Percentiles rank a stretch among this genome's conserved stretches.
Evolutionary conservation across 2,797 vertebrate genomes (phyloP).

Genomic region (Dendrocincla tyrannina): DNA sequence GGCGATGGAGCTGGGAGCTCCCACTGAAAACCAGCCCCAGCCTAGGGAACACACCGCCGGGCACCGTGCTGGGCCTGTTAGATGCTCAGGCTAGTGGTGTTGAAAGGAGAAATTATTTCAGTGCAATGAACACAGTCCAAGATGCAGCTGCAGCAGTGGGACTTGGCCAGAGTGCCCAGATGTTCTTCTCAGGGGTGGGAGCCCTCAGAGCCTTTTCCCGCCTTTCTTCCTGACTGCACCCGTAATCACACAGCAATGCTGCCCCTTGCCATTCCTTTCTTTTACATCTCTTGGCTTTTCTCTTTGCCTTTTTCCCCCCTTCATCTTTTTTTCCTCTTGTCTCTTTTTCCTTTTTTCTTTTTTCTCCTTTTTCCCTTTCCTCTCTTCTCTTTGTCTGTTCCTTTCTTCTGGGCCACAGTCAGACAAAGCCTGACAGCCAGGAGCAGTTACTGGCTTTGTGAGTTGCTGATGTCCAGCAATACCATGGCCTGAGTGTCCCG

Average conservation of each 20-base stretch:
- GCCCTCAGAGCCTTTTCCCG: not conserved
- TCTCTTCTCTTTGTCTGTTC: not conserved
- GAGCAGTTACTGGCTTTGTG: not conserved
- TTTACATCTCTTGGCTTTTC: not conserved
- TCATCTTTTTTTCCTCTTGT: fast-evolving
- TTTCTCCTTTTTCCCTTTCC: not conserved
- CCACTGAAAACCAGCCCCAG: not conserved
- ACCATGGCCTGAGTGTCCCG: not conserved
- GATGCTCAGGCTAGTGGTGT: not conserved
- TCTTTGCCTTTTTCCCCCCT: not conserved
- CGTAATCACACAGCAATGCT: not conserved
- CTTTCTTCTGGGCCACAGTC: not conserved
- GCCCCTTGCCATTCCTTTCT: not conserved
- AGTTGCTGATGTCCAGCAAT: not conserved
- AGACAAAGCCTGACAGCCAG: not conserved
- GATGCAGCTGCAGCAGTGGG: not conserved
- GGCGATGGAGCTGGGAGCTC: fast-evolving
- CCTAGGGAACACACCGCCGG: not conserved
- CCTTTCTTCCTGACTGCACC: too few relatives aligned
- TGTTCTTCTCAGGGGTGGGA: not conserved
- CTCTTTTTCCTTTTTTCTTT: too few relatives aligned
- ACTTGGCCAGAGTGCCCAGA: not conserved
- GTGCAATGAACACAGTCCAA: not conserved
- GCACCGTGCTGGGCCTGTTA: fast-evolving
- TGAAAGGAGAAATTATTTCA: not conserved